A percentile compares a stretch with the other conserved stretches of the same genome.
phyloP scores from a whole-genome alignment of 1,140 invertebrate genomes.

The Drosophila elegans region DNA sequence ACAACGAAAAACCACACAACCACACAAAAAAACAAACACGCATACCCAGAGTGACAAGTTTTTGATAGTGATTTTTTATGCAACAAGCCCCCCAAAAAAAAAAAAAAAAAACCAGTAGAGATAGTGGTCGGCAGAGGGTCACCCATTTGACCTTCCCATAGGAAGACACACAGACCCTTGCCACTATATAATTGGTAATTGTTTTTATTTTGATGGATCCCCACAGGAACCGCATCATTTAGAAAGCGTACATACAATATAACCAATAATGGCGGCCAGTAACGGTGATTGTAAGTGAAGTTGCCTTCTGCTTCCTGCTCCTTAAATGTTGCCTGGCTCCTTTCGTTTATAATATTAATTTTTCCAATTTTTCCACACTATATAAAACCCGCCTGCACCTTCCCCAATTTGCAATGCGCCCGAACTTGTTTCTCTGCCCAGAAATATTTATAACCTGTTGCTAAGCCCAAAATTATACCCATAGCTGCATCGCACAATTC shows the following conservation, averaged over 20 bases:
- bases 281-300: slow-evolving; percentile 75
- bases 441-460: slow-evolving; percentile 2
- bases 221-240: slow-evolving; percentile 74
- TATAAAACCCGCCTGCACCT: background rate
- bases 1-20: slow-evolving; percentile 31
- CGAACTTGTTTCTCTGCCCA: background rate
- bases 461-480: background rate
- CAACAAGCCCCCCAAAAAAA: slow-evolving; percentile 27
- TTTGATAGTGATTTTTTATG: slow-evolving; percentile 65
- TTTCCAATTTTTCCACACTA: background rate
- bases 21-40: slow-evolving; percentile 9
- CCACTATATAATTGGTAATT: slow-evolving; percentile 33
- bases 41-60: slow-evolving; percentile 49
- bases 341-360: background rate
- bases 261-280: slow-evolving; percentile 68
- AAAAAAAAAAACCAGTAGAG: slow-evolving; percentile 3
- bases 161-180: slow-evolving; percentile 7
- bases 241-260: slow-evolving; percentile 15
- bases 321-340: slow-evolving; percentile 8
- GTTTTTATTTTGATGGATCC: slow-evolving; percentile 57
- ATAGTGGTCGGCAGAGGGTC: slow-evolving; percentile 12
- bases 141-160: slow-evolving; percentile 56
- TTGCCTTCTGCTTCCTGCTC: slow-evolving; percentile 25
- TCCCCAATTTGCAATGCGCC: background rate
- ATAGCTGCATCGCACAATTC: background rate